Conservation (phyloP, 2,888 invertebrate genomes). For the Ferrisia virgata region DNA sequence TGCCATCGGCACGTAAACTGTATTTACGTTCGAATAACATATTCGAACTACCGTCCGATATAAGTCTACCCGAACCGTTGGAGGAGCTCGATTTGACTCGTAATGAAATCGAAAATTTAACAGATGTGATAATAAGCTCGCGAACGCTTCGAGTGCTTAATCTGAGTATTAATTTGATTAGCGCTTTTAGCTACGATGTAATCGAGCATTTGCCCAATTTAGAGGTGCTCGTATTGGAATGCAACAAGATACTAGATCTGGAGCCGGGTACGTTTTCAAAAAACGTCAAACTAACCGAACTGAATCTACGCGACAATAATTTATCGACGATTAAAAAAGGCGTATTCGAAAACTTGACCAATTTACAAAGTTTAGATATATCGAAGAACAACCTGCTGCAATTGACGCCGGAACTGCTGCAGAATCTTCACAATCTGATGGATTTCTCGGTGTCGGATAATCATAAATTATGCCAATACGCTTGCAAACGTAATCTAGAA, state of each 20-base stretch:
- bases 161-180: constrained; percentile 51
- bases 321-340: constrained; percentile 57
- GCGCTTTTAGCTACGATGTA: constrained; percentile 48
- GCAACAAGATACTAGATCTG: constrained; percentile 59
- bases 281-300: constrained; percentile 55
- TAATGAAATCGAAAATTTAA: constrained; percentile 49
- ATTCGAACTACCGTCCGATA: constrained; percentile 14
- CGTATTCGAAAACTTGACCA: constrained; percentile 62
- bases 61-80: constrained; percentile 43
- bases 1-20: background rate
- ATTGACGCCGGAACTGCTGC: constrained; percentile 26
- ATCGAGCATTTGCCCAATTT: constrained; percentile 56
- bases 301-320: constrained; percentile 63
- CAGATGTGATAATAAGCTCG: constrained; percentile 47
- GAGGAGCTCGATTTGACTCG: constrained; percentile 51
- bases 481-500: constrained; percentile 16
- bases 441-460: constrained; percentile 33
- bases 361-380: constrained; percentile 67
- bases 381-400: constrained; percentile 50
- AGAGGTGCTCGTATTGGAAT: constrained; percentile 58
- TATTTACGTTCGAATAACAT: constrained; percentile 27
- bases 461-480: background rate
- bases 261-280: constrained; percentile 48
- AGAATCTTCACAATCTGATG: constrained; percentile 36
- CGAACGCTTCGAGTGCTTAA: constrained; percentile 50